Conservation (phyloP, 2,888 invertebrate species). For the Carabus problematicus region DNA sequence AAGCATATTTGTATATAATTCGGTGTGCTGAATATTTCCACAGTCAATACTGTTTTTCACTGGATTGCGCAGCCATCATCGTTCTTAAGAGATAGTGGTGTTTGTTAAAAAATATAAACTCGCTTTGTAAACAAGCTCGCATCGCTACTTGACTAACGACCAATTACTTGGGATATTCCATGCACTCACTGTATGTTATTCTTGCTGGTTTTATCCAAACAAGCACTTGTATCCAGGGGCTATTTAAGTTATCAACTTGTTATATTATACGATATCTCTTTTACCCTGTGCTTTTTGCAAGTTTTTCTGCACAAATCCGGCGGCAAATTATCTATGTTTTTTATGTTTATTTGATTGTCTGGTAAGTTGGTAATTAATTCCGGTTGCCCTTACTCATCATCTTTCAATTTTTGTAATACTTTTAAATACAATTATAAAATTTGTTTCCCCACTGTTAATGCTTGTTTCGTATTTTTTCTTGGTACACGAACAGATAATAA, state of each 20-base stretch:
- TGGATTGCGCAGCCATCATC: constrained; percentile 26
- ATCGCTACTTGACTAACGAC: constrained; percentile 36
- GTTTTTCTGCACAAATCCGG: too few species aligned
- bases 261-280: too few species aligned
- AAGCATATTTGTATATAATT: too few species aligned
- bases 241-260: constrained; percentile 3
- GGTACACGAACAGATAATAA: too few species aligned
- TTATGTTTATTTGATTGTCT: constrained; percentile 2
- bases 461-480: too few species aligned
- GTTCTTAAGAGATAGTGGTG: constrained; percentile 16
- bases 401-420: too few species aligned
- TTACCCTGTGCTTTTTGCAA: too few species aligned
- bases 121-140: constrained; percentile 35
- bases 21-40: too few species aligned
- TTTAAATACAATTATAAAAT: too few species aligned
- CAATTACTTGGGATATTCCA: constrained; percentile 35
- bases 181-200: constrained; percentile 3
- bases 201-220: constrained; percentile 7
- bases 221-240: constrained; percentile 3
- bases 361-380: background rate
- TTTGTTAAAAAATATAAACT: constrained; percentile 39
- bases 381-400: background rate
- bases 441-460: too few species aligned
- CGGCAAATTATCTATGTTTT: constrained; percentile 4
- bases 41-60: constrained; percentile 25